These are phyloP conservation scores for Archips crataeganus DNA, from an alignment of 2,888 invertebrate species.

Conservation along the genomic window DNA sequence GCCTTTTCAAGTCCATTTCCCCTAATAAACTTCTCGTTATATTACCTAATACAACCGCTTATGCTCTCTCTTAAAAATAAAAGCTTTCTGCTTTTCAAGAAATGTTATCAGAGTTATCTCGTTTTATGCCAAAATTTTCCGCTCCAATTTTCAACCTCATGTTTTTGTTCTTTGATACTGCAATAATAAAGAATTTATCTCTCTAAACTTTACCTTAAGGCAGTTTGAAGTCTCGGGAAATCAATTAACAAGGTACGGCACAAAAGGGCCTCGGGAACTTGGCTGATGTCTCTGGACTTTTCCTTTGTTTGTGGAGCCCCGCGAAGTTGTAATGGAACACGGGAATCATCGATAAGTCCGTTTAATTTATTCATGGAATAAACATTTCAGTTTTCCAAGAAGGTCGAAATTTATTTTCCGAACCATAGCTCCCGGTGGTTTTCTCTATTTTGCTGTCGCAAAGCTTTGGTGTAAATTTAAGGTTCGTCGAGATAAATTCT, in stretches of 20 bases:
- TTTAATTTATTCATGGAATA: slow-evolving; percentile 35
- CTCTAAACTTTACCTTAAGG: slow-evolving; percentile 23
- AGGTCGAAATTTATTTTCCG: slow-evolving; percentile 24
- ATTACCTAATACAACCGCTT: background rate
- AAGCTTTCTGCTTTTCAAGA: background rate
- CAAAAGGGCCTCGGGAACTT: slow-evolving; percentile 17
- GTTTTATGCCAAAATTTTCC: slow-evolving; percentile 1
- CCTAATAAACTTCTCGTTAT: slow-evolving; percentile 33
- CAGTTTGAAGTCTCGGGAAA: slow-evolving; percentile 28
- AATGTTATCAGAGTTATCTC: slow-evolving; percentile 21
- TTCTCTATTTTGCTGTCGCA: slow-evolving; percentile 21
- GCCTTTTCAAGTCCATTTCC: slow-evolving; percentile 33
- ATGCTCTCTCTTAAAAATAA: slow-evolving; percentile 8
- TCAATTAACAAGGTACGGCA: slow-evolving; percentile 25
- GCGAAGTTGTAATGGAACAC: slow-evolving; percentile 8
- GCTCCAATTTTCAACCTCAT: slow-evolving; percentile 1
- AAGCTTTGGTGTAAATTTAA: slow-evolving; percentile 32
- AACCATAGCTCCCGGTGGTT: slow-evolving; percentile 15
- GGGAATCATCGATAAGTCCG: slow-evolving; percentile 27
- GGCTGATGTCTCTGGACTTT: slow-evolving; percentile 18
- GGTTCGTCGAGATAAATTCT: slow-evolving; percentile 22
- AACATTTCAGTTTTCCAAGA: slow-evolving; percentile 24
- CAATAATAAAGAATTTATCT: slow-evolving; percentile 11
- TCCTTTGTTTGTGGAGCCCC: slow-evolving; percentile 18
- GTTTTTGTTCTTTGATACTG: slow-evolving; percentile 22